These are phyloP conservation scores for Anguilla anguilla DNA, from an alignment of 2,797 vertebrate genomes.

Conservation along the genomic window DNA sequence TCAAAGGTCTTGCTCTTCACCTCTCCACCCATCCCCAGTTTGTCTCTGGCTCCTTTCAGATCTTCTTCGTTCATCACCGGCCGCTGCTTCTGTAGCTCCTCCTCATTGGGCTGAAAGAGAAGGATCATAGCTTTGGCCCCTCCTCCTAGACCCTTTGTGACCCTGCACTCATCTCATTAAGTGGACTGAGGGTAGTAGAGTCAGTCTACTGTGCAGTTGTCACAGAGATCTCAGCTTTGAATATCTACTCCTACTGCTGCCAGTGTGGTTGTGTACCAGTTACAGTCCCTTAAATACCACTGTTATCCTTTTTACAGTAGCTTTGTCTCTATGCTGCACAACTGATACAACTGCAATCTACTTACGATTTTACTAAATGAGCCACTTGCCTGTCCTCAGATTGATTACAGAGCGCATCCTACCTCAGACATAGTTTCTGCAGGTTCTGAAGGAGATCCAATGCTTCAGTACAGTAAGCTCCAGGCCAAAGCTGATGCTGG, in stretches of 20 bases:
- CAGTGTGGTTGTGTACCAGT: not conserved
- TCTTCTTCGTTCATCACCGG: constrained; percentile 88
- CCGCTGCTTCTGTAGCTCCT: constrained; percentile 76
- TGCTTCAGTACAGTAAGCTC: not conserved
- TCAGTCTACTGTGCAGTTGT: not conserved
- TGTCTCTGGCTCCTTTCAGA: constrained; percentile 79
- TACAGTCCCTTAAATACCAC: not conserved
- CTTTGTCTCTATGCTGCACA: not conserved
- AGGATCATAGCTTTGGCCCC: not conserved
- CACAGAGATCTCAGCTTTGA: constrained; percentile 15
- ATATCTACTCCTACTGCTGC: not conserved
- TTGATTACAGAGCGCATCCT: constrained; percentile 38
- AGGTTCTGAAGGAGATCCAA: constrained; percentile 1
- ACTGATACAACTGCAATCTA: constrained; percentile 27
- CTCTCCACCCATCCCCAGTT: constrained; percentile 71
- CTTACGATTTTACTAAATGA: not conserved
- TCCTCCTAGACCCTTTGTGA: not conserved
- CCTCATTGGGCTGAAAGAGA: constrained; percentile 53
- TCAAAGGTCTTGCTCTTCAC: constrained; percentile 92
- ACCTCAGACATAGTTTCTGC: constrained; percentile 27
- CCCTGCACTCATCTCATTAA: not conserved
- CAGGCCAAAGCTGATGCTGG: not conserved
- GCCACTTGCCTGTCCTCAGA: constrained; percentile 10
- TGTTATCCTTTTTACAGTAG: not conserved
- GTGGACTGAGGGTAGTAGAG: not conserved